Evolutionary conservation across 2,797 vertebrate species (phyloP).

Genomic region (Hypotaenidia okinawae): DNA sequence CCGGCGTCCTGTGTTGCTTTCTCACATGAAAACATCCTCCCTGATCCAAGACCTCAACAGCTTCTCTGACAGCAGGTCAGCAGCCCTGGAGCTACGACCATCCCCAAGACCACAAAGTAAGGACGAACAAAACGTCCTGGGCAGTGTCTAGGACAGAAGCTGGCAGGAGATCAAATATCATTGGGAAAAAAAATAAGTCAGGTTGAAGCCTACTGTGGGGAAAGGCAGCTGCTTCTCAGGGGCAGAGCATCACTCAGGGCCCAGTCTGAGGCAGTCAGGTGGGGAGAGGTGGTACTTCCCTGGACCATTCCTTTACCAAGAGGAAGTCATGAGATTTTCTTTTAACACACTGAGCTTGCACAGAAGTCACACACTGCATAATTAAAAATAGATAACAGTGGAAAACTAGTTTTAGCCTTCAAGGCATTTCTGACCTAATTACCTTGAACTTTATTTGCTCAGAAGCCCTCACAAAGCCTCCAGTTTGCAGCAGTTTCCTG

Average conservation of each 20-base stretch:
- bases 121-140: fast-evolving
- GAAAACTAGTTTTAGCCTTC: constrained; percentile 62
- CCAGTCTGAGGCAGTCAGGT: background rate
- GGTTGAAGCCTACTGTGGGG: background rate
- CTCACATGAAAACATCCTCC: background rate
- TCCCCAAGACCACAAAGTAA: background rate
- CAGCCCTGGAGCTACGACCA: background rate
- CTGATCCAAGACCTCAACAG: background rate
- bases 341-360: constrained; percentile 17
- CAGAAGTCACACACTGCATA: constrained; percentile 33
- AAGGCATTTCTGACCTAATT: constrained; percentile 71
- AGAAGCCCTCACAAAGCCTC: constrained; percentile 57
- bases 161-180: background rate
- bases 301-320: background rate
- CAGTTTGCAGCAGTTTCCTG: constrained; percentile 25
- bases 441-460: constrained; percentile 55
- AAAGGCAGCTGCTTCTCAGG: background rate
- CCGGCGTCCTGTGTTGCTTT: background rate
- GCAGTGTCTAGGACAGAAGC: background rate
- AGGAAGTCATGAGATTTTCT: constrained; percentile 20
- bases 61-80: background rate
- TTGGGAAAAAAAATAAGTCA: background rate
- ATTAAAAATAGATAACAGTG: constrained; percentile 66
- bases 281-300: background rate
- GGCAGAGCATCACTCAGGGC: background rate